Evolutionary conservation across 2,113 vertebrate species (phyloP).

Genomic region (Sinocyclocheilus rhinocerous): DNA sequence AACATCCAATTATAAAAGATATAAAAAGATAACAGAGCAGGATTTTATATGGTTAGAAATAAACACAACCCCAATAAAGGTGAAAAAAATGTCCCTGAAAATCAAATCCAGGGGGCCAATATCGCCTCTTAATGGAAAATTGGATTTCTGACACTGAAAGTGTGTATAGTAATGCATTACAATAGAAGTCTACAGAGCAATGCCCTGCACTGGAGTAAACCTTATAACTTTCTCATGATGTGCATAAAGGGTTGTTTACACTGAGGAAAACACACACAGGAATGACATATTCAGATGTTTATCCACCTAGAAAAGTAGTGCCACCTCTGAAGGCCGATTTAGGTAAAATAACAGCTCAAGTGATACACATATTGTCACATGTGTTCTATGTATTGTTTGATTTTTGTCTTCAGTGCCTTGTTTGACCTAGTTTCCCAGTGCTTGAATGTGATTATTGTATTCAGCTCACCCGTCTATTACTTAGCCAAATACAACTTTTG

Average conservation of each 20-base stretch:
- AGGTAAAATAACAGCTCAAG: not conserved
- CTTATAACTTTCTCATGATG: not conserved
- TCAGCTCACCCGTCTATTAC: no score
- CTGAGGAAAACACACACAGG: not conserved
- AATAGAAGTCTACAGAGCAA: not conserved
- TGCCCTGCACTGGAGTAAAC: not conserved
- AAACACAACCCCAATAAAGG: not conserved
- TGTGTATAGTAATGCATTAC: constrained; percentile 13
- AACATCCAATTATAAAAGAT: constrained; percentile 15
- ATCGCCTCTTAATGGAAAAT: constrained; percentile 15
- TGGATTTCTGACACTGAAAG: constrained; percentile 30
- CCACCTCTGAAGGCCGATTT: not conserved
- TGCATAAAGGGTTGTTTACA: constrained; percentile 14
- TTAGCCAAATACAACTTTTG: no score
- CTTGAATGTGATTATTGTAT: no score
- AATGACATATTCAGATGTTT: not conserved
- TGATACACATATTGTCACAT: not conserved
- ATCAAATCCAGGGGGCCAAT: constrained; percentile 15
- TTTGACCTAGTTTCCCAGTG: no score
- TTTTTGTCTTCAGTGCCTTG: no score
- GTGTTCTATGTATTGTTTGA: no score
- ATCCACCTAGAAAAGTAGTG: not conserved
- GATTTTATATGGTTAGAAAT: constrained; percentile 17
- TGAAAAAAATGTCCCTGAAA: not conserved
- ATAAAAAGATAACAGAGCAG: not conserved